Evolutionary conservation across 2,888 invertebrate genomes (phyloP).

Genomic region (Baccha elongata): DNA sequence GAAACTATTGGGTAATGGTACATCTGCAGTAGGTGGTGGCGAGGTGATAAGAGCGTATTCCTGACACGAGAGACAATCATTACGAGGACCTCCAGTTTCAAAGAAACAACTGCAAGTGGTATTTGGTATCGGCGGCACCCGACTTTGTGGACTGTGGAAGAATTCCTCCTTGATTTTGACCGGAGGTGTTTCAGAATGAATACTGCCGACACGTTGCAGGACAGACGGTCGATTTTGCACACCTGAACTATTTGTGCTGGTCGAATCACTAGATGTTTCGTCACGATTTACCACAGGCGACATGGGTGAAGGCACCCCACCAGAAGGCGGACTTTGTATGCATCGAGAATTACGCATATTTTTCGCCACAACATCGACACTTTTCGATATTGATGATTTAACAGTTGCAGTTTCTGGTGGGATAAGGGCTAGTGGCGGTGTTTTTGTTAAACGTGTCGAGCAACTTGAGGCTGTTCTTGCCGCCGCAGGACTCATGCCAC

Average conservation of each 20-base stretch:
- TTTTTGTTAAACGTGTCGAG: slow-evolving; percentile 76
- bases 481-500: slow-evolving; percentile 71
- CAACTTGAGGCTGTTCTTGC: slow-evolving; percentile 48
- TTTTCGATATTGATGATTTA: slow-evolving; percentile 81
- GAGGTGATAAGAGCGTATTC: slow-evolving; percentile 57
- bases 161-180: slow-evolving; percentile 70
- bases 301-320: slow-evolving; percentile 45
- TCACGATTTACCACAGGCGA: slow-evolving; percentile 56
- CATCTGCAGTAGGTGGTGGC: slow-evolving; percentile 53
- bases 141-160: slow-evolving; percentile 70
- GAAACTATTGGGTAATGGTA: slow-evolving; percentile 24
- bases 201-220: slow-evolving; percentile 56
- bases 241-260: slow-evolving; percentile 44
- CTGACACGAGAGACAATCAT: slow-evolving; percentile 58
- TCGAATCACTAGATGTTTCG: slow-evolving; percentile 62
- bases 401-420: slow-evolving; percentile 81
- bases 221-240: slow-evolving; percentile 70
- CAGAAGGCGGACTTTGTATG: slow-evolving; percentile 60
- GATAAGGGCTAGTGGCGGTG: slow-evolving; percentile 81
- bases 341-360: slow-evolving; percentile 77
- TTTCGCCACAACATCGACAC: slow-evolving; percentile 81
- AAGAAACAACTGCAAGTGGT: slow-evolving; percentile 73
- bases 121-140: slow-evolving; percentile 75
- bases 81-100: slow-evolving; percentile 61
- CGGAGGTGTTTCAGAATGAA: slow-evolving; percentile 26